Base-by-base conservation (phyloP, 2,888 invertebrate genomes). In the Papilio gigon region DNA sequence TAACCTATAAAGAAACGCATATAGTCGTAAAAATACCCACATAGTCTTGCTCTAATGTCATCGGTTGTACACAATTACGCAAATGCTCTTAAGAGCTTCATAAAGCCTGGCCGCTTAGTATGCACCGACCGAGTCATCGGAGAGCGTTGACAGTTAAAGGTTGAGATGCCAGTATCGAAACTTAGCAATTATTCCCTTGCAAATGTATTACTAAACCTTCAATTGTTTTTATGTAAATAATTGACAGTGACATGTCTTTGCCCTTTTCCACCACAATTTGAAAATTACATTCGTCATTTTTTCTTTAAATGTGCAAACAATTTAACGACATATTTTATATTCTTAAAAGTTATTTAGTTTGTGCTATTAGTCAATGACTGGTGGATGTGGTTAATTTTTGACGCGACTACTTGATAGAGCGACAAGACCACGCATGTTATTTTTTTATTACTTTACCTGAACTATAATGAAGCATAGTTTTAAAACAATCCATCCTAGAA, bases 61-160 rank as follows among this genome's bases (percentile, higher is more conserved):
- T 60, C 65, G 40, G 8, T n/a, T 27, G 35, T 40, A 64, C 60
- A 68, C 65, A 69, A 69, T 65, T 68, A 61, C 63, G 65, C 25
- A 69, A 60, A 30, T 60, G 50, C 37, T 42, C 60, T 62, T 67
- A 69, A 61, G 65, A 59, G 37, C 63, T 69, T 60, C 47, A 64
- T 66, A 68, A 60, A 22, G 42, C 35, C 56, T 65, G 67, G 64
- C 50, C 69, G 66, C 71, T 74, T 73, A 70, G 64, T 72, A 73
- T 73, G 65, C 71, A 69, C 71, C 61, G 62, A 59, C 42, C 69
- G 53, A 65, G 42, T 42, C 69, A 69, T 69, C 68, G 53, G 60
- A 37, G 53, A 62, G 27, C 65, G 65, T 72, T 70, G 72, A 71
- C 73, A 73, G 71, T 53, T 71, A 75, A 75, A 76, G 76, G 75